Evolutionary conservation across 92 coral and sea anemone species (phyloP), one percentile per base, ranked within the genome.

Genomic region (Bergia puertoricense): DNA sequence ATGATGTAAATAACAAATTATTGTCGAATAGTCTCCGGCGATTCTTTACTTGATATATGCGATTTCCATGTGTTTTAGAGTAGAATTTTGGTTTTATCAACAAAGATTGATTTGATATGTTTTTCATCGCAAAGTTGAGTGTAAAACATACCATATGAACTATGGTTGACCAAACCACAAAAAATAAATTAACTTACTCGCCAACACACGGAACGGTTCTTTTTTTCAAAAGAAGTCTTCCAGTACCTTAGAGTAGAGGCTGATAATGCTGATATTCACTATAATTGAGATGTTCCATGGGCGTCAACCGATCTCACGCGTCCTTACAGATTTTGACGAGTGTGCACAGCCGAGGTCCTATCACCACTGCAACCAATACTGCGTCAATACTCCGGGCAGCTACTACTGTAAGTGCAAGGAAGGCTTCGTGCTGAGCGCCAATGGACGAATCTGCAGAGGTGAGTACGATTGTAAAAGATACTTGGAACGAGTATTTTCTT

Each of bases 381-480:
- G 99, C 72, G 92, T 95, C 85, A 96, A 96, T 85, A 93, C 98
- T 48, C 96, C 98, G 0, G 99, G 99, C 1, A 93, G 94, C n/a
- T 95, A 93, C 85, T 96, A 96, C 92, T 96, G 99, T 40, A 93
- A 62, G 85, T 96, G 99, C 81, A 74, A 83, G 4, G 77, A 81
- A 15, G 99, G 99, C 22, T 96, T 95, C 87, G 81, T 86, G 75
- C 92, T 96, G 73, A 96, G 99, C 54, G 98, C 99, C 68, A 96
- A 96, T 77, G 95, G 99, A 22, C 94, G 94, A 57, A 88, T 92
- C 20, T 96, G 99, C 73, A 89, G 96, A 91, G 99, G 99, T 93
- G 66, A 39, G 83, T 45, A 15, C 8, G 46, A 11, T 30, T 13
- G n/a, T 18, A 39, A 76, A 62, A 6, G 69, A 76, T 42, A 13